These are phyloP conservation scores for Drosophila sp. DNA, from an alignment of 1,140 invertebrate species.

Conservation along the genomic window DNA sequence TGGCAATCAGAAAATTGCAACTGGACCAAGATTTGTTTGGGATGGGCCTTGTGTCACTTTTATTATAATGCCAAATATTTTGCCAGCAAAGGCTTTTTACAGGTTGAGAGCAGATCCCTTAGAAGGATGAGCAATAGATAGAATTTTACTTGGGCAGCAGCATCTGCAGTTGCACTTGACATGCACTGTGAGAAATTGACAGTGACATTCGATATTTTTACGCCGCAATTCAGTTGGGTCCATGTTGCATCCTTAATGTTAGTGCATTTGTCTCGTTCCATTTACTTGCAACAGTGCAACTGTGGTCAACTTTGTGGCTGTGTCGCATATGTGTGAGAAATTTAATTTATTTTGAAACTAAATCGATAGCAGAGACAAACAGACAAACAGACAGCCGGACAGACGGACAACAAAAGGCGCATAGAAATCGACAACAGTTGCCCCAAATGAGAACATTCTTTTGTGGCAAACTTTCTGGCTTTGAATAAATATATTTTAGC, in stretches of 20 bases:
- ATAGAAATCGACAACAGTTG: constrained; percentile 55
- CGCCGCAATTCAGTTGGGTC: constrained; percentile 11
- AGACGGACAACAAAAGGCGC: constrained; percentile 24
- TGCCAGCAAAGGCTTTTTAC: constrained; percentile 17
- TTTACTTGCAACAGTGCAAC: constrained; percentile 9
- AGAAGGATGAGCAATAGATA: constrained; percentile 29
- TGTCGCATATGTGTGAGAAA: constrained; percentile 35
- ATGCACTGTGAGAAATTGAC: constrained; percentile 73
- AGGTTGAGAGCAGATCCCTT: not conserved
- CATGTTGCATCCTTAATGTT: constrained; percentile 42
- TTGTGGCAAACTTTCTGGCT: constrained; percentile 47
- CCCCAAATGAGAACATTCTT: constrained; percentile 51
- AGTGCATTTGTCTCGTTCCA: constrained; percentile 65
- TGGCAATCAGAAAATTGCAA: constrained; percentile 76
- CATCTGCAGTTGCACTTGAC: constrained; percentile 37
- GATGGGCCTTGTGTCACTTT: constrained; percentile 37
- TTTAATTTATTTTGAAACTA: constrained; percentile 78
- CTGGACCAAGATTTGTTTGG: constrained; percentile 20
- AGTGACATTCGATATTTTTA: constrained; percentile 67
- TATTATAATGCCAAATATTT: constrained; percentile 81
- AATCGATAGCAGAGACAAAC: constrained; percentile 64
- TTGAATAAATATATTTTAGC: constrained; percentile 24
- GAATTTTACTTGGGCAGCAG: constrained; percentile 45
- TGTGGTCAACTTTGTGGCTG: constrained; percentile 54
- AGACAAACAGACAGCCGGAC: constrained; percentile 3